These are phyloP conservation scores for Callipepla squamata DNA, from an alignment of 2,113 vertebrate species.

Conservation along the genomic window DNA sequence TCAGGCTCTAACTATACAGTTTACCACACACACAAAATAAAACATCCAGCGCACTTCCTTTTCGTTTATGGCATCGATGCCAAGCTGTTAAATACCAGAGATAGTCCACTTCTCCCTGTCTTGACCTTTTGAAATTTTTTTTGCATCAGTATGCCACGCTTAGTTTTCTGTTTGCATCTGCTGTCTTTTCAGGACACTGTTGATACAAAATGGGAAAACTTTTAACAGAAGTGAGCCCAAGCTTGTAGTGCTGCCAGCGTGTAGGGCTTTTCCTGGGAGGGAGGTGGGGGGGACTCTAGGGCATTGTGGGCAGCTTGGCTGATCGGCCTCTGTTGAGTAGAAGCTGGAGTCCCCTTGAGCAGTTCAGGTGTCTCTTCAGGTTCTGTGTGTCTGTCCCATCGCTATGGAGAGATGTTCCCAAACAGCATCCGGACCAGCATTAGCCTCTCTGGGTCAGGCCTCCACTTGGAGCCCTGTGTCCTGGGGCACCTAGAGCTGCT, in stretches of 20 bases:
- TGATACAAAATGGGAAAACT: neutral
- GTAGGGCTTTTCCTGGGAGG: neutral
- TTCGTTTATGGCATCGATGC: neutral
- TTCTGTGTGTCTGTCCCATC: neutral
- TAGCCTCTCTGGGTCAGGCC: neutral
- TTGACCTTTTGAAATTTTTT: neutral
- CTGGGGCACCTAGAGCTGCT: neutral
- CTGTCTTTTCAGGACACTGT: neutral
- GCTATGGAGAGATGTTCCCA: neutral
- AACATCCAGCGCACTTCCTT: neutral
- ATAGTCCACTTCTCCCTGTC: neutral
- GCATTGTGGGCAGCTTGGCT: neutral
- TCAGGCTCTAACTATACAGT: neutral
- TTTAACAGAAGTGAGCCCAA: fast-evolving
- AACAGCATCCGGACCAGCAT: neutral
- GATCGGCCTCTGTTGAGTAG: fast-evolving
- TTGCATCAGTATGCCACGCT: neutral
- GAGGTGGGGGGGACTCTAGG: neutral
- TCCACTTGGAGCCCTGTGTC: neutral
- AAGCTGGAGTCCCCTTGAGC: too few relatives aligned
- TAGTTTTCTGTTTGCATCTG: neutral
- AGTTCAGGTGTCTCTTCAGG: neutral
- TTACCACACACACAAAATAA: neutral
- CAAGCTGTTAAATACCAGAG: neutral
- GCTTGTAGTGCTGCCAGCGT: fast-evolving